A percentile compares a stretch with the other conserved stretches of the same genome.
Conservation (phyloP, 2,888 invertebrate genomes). For the Drosophila percnosoma region DNA sequence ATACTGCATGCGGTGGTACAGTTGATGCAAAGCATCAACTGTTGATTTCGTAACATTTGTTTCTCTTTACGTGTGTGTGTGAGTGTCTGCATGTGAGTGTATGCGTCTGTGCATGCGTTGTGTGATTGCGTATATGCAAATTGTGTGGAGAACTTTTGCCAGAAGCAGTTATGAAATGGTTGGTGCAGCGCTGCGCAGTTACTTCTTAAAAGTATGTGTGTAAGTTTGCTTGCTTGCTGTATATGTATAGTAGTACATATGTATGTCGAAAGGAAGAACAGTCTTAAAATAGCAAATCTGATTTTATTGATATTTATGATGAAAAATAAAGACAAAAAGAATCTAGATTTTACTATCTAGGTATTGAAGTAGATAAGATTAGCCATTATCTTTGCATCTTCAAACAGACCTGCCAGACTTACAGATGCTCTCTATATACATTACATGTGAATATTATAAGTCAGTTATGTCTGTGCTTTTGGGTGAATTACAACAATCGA, state of each 20-base stretch:
- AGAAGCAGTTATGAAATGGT: slow-evolving; percentile 30
- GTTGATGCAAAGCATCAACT: slow-evolving; percentile 45
- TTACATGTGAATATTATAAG: background rate
- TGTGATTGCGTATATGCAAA: slow-evolving; percentile 12
- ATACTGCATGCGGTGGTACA: slow-evolving; percentile 32
- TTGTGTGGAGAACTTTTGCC: slow-evolving; percentile 21
- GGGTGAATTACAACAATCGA: background rate
- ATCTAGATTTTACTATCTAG: background rate
- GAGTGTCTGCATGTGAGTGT: background rate
- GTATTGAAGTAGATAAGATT: slow-evolving; percentile 19
- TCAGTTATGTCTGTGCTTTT: background rate
- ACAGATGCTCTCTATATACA: slow-evolving; percentile 12
- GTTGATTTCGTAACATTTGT: slow-evolving; percentile 12
- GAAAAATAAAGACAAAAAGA: background rate
- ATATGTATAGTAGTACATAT: background rate
- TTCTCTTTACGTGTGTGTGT: background rate
- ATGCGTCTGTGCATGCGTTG: background rate
- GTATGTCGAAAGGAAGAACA: background rate
- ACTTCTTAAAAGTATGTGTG: background rate
- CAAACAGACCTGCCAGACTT: background rate
- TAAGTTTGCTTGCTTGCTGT: background rate
- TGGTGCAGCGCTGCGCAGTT: background rate
- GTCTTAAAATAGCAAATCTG: background rate
- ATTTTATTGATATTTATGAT: background rate
- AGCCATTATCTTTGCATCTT: background rate